phyloP scores from a whole-genome alignment of 2,797 vertebrate species.

The Enteromius afrohamiltoni region DNA sequence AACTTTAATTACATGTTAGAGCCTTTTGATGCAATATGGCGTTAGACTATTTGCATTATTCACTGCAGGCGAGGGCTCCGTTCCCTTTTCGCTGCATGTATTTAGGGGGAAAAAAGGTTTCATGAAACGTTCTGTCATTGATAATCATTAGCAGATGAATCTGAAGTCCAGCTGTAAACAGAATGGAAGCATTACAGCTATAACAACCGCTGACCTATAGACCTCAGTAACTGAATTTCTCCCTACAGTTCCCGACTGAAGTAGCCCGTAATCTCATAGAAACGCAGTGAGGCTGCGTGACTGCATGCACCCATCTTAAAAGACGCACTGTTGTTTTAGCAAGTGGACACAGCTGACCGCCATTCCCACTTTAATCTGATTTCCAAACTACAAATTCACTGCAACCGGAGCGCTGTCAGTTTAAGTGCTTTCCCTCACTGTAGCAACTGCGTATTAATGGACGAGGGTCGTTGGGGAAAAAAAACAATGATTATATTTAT shows the following conservation, averaged over 20 bases:
- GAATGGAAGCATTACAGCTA: conserved; percentile 40
- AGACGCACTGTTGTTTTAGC: conserved; percentile 56
- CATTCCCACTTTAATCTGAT: conserved; percentile 59
- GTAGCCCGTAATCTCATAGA: conserved; percentile 54
- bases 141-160: conserved; percentile 49
- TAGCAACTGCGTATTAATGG: conserved; percentile 53
- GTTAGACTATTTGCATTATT: conserved; percentile 48
- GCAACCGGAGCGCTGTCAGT: conserved; percentile 50
- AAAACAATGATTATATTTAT: conserved; percentile 59
- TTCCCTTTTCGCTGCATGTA: conserved; percentile 23
- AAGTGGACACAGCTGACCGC: conserved; percentile 56
- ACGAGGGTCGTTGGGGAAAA: conserved; percentile 15
- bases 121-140: conserved; percentile 34
- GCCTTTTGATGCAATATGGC: conserved; percentile 52
- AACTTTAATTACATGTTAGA: conserved; percentile 62
- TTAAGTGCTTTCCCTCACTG: conserved; percentile 57
- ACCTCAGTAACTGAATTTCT: conserved; percentile 58
- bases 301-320: conserved; percentile 55
- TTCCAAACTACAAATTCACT: conserved; percentile 61
- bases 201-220: conserved; percentile 48
- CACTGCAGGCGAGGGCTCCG: conserved; percentile 17
- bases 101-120: conserved; percentile 16
- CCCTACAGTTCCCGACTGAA: conserved; percentile 50
- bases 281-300: conserved; percentile 48
- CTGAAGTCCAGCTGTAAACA: conserved; percentile 30